Percentiles rank a stretch among this genome's conserved stretches.
Evolutionary conservation across 2,888 invertebrate genomes (phyloP).

Genomic region (Ennomos quercinarius): DNA sequence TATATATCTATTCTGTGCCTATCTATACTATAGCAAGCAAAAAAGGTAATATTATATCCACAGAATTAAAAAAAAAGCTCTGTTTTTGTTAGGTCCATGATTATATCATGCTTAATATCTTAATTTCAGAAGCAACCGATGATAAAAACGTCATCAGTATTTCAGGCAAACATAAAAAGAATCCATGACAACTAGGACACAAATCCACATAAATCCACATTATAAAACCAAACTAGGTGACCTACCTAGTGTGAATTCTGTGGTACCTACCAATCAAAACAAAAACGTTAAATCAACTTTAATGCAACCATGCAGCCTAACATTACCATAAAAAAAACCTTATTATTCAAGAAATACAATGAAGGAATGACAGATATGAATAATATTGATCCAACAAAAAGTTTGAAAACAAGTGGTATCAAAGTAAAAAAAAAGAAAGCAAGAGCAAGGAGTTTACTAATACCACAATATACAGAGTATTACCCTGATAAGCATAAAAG

Average conservation of each 20-base stretch:
- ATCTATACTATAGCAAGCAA: too few relatives aligned
- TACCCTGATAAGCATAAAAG: slow-evolving; percentile 62
- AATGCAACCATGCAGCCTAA: not conserved
- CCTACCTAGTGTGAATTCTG: too few relatives aligned
- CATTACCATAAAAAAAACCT: slow-evolving; percentile 10
- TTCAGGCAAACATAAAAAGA: not conserved
- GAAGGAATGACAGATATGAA: not conserved
- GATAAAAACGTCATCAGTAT: not conserved
- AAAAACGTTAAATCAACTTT: slow-evolving; percentile 2
- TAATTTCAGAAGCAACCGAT: not conserved
- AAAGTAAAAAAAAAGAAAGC: slow-evolving; percentile 24
- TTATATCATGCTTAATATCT: too few relatives aligned
- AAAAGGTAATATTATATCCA: too few relatives aligned
- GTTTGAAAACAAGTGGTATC: not conserved
- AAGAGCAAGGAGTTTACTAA: slow-evolving; percentile 28
- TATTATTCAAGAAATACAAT: not conserved
- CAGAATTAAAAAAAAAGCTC: too few relatives aligned
- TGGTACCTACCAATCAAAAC: not conserved
- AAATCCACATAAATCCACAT: not conserved
- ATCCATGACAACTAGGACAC: slow-evolving; percentile 3
- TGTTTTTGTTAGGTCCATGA: too few relatives aligned
- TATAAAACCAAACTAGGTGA: too few relatives aligned
- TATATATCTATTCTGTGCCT: too few relatives aligned
- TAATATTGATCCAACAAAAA: not conserved
- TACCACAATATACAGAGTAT: slow-evolving; percentile 49